phyloP scores from a whole-genome alignment of 2,113 vertebrate species.

The Atrichornis clamosus region DNA sequence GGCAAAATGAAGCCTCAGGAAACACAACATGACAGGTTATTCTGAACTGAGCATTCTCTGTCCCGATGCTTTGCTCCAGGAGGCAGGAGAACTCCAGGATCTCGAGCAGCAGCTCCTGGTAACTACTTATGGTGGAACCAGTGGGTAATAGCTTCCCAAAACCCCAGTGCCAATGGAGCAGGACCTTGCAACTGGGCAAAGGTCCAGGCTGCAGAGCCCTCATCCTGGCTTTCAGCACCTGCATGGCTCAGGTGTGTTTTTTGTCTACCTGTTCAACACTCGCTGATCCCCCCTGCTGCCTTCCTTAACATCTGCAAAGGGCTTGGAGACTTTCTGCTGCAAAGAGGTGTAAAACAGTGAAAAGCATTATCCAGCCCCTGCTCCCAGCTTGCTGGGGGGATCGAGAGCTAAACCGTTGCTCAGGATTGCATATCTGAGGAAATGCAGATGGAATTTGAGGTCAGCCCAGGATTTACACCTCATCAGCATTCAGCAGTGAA shows the following conservation, averaged over 20 bases:
- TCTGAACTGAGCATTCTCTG: background rate
- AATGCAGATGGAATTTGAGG: background rate
- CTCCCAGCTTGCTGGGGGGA: background rate
- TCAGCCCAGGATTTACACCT: background rate
- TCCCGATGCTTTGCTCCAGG: background rate
- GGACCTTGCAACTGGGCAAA: background rate
- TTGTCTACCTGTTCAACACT: background rate
- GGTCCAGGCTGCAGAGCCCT: background rate
- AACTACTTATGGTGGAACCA: background rate
- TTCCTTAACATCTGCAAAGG: background rate
- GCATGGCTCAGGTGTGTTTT: background rate
- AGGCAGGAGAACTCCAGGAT: background rate
- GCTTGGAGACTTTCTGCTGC: background rate
- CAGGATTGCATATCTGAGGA: background rate
- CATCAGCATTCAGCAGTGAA: background rate
- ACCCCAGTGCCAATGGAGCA: accelerated
- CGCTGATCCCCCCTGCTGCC: background rate
- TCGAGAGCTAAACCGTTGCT: background rate
- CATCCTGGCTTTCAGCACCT: accelerated
- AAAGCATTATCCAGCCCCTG: background rate
- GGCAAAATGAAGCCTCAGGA: slow-evolving; percentile 29
- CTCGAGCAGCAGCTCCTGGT: background rate
- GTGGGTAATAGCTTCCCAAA: background rate
- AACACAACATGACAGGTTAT: slow-evolving; percentile 11
- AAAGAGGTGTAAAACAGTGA: background rate